phyloP scores from a whole-genome alignment of 2,797 vertebrate genomes.

The Trichosurus vulpecula region DNA sequence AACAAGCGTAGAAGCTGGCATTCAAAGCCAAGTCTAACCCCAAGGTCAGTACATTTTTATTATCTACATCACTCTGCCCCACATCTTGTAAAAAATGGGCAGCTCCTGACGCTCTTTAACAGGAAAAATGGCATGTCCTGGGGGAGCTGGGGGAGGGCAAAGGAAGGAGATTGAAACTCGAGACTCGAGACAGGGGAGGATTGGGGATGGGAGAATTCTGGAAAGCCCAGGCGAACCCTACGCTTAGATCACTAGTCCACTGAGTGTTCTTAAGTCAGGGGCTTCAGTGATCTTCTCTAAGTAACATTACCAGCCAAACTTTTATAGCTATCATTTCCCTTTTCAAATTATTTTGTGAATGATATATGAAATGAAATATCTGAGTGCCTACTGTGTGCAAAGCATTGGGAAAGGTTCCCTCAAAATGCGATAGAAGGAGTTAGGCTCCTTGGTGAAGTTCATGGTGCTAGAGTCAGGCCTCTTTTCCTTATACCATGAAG shows the following conservation, averaged over 20 bases:
- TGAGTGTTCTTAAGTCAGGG: neutral
- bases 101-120: neutral
- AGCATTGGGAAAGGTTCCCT: neutral
- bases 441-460: neutral
- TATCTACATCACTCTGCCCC: neutral
- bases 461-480: no score
- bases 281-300: neutral
- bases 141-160: neutral
- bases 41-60: neutral
- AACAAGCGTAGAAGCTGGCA: neutral
- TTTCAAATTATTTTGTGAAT: neutral
- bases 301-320: neutral
- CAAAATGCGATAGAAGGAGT: neutral
- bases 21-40: neutral
- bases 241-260: neutral
- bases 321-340: neutral
- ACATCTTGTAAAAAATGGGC: neutral
- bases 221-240: neutral
- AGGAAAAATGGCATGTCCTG: neutral
- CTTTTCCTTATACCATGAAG: no score
- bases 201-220: neutral
- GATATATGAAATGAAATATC: neutral
- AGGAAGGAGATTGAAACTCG: neutral
- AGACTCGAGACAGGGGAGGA: neutral
- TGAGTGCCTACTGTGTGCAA: neutral